phyloP scores from a whole-genome alignment of 2,797 vertebrate genomes.

The Acipenser transmontanus region DNA sequence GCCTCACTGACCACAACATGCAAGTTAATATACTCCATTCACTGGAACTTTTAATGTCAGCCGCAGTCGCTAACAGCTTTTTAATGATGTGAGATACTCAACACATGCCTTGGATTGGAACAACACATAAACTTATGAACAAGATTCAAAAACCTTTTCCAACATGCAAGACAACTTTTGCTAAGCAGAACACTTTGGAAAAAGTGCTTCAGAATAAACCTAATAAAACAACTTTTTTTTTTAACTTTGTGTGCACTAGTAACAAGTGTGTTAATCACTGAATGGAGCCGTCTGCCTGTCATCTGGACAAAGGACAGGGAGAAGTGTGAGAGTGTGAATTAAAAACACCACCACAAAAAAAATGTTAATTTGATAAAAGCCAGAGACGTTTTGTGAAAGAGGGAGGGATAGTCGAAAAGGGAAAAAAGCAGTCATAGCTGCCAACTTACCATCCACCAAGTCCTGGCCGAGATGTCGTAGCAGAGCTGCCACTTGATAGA shows the following conservation, averaged over 20 bases:
- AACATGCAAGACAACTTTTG: no score
- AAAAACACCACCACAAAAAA: conserved; percentile 35
- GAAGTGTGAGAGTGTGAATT: conserved; percentile 68
- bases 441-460: conserved; percentile 99
- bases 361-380: conserved; percentile 77
- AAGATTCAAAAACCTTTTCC: no score
- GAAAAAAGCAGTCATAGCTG: conserved; percentile 68
- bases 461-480: conserved; percentile 99
- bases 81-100: conserved; percentile 43
- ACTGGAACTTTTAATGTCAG: conserved; percentile 65
- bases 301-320: conserved; percentile 36
- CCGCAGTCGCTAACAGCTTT: conserved; percentile 49
- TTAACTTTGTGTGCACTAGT: no score
- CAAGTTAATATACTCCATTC: conserved; percentile 67
- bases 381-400: conserved; percentile 73
- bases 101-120: conserved; percentile 48
- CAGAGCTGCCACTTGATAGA: conserved; percentile 99
- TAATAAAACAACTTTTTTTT: no score
- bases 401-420: conserved; percentile 62
- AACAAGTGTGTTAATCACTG: no score
- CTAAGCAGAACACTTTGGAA: no score
- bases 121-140: conserved; percentile 34
- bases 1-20: conserved; percentile 80
- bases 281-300: no score
- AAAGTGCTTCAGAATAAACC: no score